A percentile compares a stretch with the other conserved stretches of the same genome.
These are phyloP conservation scores for Astatotilapia flaviijosephi DNA, from an alignment of 2,113 vertebrate species.

Conservation along the genomic window DNA sequence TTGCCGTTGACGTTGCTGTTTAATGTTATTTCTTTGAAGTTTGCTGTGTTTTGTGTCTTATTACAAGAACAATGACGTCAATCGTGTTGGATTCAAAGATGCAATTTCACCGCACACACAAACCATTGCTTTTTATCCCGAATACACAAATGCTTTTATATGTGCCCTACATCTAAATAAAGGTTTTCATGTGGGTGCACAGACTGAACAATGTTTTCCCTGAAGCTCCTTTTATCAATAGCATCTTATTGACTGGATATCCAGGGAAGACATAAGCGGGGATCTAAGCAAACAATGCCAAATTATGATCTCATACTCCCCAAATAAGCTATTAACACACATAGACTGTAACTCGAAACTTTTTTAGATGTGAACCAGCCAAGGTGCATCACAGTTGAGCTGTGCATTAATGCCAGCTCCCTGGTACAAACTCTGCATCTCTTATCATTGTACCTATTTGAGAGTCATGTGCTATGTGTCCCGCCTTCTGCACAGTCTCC, in stretches of 20 bases:
- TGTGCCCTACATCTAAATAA: neutral
- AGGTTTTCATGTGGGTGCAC: neutral
- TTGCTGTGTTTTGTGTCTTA: neutral
- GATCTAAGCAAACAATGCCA: neutral
- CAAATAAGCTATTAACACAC: neutral
- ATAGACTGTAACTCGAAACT: neutral
- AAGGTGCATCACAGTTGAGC: neutral
- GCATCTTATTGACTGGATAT: neutral
- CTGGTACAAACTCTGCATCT: neutral
- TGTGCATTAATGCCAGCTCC: neutral
- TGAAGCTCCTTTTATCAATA: neutral
- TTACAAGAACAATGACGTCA: neutral
- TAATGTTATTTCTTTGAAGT: neutral
- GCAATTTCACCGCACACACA: neutral
- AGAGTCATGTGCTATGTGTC: neutral
- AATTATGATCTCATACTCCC: neutral
- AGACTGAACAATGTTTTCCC: neutral
- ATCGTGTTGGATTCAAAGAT: neutral
- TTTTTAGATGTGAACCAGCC: neutral
- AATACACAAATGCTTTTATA: neutral
- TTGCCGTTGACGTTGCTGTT: neutral
- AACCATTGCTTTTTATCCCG: neutral
- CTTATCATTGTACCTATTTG: neutral
- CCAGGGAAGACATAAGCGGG: neutral
- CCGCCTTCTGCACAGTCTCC: neutral